Evolutionary conservation across 1,140 invertebrate species (phyloP).

Genomic region (Drosophila tsacasi): DNA sequence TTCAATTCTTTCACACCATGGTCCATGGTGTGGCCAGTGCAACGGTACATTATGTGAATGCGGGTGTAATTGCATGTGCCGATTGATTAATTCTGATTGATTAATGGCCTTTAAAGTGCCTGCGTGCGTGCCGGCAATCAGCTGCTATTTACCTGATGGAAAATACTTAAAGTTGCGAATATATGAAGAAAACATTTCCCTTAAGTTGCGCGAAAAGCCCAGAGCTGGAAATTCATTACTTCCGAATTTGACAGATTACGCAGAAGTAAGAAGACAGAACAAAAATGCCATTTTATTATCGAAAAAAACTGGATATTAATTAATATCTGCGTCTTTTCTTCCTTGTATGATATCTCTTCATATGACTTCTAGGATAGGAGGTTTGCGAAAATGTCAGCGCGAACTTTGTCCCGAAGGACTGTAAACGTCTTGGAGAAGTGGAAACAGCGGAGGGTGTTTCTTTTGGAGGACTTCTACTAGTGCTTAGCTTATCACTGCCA

Average conservation of each 20-base stretch:
- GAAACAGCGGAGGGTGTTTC: too few relatives aligned
- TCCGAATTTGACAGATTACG: neutral
- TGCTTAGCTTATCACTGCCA: too few relatives aligned
- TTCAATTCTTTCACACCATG: constrained; percentile 37
- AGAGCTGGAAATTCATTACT: neutral
- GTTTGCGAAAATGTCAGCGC: too few relatives aligned
- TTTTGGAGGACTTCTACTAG: too few relatives aligned
- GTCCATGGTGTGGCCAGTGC: constrained; percentile 1
- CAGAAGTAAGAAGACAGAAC: neutral
- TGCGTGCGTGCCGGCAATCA: constrained; percentile 22
- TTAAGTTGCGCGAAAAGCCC: neutral
- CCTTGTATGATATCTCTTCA: too few relatives aligned
- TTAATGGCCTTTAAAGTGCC: constrained; percentile 44
- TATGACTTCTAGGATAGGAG: too few relatives aligned
- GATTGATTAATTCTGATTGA: constrained; percentile 54
- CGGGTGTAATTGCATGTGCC: constrained; percentile 28
- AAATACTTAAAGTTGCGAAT: constrained; percentile 16
- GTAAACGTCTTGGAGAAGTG: too few relatives aligned
- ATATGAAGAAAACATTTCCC: neutral
- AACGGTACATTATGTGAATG: constrained; percentile 7
- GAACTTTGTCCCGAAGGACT: too few relatives aligned
- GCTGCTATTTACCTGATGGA: neutral
- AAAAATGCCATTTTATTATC: neutral
- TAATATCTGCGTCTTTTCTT: too few relatives aligned
- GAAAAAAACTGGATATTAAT: neutral